A percentile compares a stretch with the other conserved stretches of the same genome.
phyloP scores from a whole-genome alignment of 2,797 vertebrate species.

The Buceros bicornis region DNA sequence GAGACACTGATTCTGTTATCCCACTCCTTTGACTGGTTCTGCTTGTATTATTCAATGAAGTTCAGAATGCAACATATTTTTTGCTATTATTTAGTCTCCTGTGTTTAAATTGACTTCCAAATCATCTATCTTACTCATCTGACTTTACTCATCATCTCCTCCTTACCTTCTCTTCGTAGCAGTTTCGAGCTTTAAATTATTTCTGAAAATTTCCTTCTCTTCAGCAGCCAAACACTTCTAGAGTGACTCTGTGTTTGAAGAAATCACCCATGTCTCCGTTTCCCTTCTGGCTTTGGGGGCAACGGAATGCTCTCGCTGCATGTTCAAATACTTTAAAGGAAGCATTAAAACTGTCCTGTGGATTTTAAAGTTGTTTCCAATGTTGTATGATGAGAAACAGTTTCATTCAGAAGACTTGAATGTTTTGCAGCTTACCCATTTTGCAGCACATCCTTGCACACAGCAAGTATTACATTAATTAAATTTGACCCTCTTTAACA shows the following conservation, averaged over 20 bases:
- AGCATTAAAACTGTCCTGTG: not conserved
- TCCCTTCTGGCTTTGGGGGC: not conserved
- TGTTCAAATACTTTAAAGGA: not conserved
- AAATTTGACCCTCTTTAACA: not conserved
- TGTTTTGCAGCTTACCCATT: not conserved
- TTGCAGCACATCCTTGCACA: not conserved
- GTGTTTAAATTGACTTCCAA: not conserved
- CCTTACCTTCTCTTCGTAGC: not conserved
- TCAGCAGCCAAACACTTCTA: not conserved
- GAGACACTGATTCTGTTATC: not conserved
- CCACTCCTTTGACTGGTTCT: not conserved
- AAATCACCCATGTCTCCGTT: not conserved
- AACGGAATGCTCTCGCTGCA: not conserved
- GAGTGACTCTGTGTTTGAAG: not conserved
- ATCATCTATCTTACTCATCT: not conserved
- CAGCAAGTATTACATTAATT: not conserved
- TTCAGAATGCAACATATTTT: not conserved
- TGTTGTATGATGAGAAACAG: not conserved
- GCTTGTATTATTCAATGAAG: not conserved
- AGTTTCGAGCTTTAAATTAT: not conserved
- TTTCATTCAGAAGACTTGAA: not conserved
- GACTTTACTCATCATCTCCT: rapidly evolving
- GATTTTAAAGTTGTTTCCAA: not conserved
- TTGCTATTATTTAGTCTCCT: not conserved
- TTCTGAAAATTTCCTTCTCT: not conserved